Percentiles rank a stretch among this genome's conserved stretches.
Conservation (phyloP, 1,140 invertebrate species). For the Nephotettix cincticeps region DNA sequence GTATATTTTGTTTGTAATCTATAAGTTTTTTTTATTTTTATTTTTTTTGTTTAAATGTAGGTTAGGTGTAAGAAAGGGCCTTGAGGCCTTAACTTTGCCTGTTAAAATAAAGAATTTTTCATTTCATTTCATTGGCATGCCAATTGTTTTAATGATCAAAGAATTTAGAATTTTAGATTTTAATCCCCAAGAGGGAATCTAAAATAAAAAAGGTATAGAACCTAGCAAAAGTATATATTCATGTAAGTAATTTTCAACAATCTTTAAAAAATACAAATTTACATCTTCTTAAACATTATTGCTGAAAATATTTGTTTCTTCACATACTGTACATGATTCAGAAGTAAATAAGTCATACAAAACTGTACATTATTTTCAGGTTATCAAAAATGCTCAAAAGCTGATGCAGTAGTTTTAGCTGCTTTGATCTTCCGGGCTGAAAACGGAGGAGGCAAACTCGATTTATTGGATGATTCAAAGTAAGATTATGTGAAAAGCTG, state of each 20-base stretch:
- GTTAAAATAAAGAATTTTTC: no score
- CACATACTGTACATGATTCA: background rate
- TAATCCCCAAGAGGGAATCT: no score
- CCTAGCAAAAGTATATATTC: background rate
- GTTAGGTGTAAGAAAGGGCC: no score
- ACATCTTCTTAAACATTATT: background rate
- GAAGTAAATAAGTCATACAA: background rate
- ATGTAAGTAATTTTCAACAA: background rate
- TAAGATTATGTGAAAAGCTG: no score
- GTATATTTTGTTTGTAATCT: no score
- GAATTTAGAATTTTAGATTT: no score
- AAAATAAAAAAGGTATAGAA: no score
- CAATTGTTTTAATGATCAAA: no score
- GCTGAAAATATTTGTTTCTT: background rate
- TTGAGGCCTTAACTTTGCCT: no score
- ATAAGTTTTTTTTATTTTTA: no score
- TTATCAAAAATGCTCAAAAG: constrained; percentile 78
- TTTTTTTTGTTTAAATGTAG: no score
- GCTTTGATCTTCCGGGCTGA: constrained; percentile 79
- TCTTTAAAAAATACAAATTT: background rate
- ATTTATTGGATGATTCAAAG: background rate
- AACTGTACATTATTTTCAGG: constrained; percentile 66
- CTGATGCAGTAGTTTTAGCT: constrained; percentile 77
- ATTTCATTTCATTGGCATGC: no score
- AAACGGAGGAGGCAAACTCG: constrained; percentile 59